phyloP scores from a whole-genome alignment of 1,140 invertebrate species.

The Dermatophagoides farinae region DNA sequence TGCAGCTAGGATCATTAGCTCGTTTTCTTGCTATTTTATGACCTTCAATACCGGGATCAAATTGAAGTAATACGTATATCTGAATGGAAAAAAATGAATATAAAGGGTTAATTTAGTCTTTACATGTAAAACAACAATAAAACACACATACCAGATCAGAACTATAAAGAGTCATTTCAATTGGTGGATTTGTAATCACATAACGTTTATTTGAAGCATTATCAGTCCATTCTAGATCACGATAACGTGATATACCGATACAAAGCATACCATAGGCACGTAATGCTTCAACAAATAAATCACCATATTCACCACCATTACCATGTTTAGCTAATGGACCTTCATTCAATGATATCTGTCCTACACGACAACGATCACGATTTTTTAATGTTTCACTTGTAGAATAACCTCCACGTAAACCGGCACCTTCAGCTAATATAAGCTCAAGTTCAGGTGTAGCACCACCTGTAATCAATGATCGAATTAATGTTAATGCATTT shows the following conservation, averaged over 20 bases:
- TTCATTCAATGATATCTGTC: constrained; percentile 88
- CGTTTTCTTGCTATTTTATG: constrained; percentile 43
- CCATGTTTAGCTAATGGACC: constrained; percentile 87
- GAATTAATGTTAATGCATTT: constrained; percentile 90
- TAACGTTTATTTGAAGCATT: constrained; percentile 39
- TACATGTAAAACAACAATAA: not conserved
- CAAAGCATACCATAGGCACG: constrained; percentile 95
- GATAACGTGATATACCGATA: constrained; percentile 81
- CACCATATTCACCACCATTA: constrained; percentile 69
- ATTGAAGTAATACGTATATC: constrained; percentile 92
- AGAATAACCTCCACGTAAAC: constrained; percentile 85
- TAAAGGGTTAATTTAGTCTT: not conserved
- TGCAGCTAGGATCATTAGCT: not conserved
- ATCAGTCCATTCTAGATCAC: constrained; percentile 20
- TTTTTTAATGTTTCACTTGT: constrained; percentile 86
- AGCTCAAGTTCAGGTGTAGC: constrained; percentile 94
- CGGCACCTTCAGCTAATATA: constrained; percentile 92
- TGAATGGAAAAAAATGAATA: constrained; percentile 12
- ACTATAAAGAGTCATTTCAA: constrained; percentile 79
- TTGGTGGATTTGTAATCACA: constrained; percentile 96
- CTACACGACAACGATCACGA: constrained; percentile 74
- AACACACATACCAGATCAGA: constrained; percentile 68
- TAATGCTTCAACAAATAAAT: constrained; percentile 86
- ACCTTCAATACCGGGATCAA: constrained; percentile 84
- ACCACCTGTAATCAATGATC: constrained; percentile 92